Evolutionary conservation across 2,888 invertebrate genomes (phyloP).

Genomic region (Acronicta aceris): DNA sequence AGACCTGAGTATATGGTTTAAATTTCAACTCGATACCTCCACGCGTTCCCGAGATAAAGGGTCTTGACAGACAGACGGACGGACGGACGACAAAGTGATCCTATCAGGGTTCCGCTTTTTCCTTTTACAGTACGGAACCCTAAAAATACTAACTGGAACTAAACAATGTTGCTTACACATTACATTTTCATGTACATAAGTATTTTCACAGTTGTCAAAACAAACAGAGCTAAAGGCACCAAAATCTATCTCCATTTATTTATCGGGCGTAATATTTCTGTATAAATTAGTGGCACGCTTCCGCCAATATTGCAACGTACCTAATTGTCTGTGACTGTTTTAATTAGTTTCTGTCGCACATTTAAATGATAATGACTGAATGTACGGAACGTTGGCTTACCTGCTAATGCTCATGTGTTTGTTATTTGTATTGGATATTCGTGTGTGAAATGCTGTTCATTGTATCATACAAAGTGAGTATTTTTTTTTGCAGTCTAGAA

Average conservation of each 20-base stretch:
- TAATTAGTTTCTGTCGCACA: constrained; percentile 63
- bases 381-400: constrained; percentile 47
- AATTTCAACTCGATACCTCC: too few relatives aligned
- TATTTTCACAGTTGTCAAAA: constrained; percentile 9
- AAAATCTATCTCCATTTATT: constrained; percentile 39
- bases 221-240: constrained; percentile 8
- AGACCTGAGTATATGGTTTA: too few relatives aligned
- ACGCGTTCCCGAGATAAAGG: too few relatives aligned
- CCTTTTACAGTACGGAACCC: too few relatives aligned
- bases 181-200: too few relatives aligned
- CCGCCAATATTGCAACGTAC: constrained; percentile 60
- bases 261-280: constrained; percentile 43
- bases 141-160: too few relatives aligned
- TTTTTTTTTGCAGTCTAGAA: too few relatives aligned
- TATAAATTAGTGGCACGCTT: constrained; percentile 57
- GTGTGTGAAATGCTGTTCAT: constrained; percentile 13
- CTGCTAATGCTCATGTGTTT: constrained; percentile 40
- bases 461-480: neutral
- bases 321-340: constrained; percentile 68
- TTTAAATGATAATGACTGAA: constrained; percentile 58
- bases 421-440: constrained; percentile 27
- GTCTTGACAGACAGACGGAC: too few relatives aligned
- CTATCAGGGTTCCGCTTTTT: too few relatives aligned
- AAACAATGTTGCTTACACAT: too few relatives aligned
- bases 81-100: too few relatives aligned